Conservation (phyloP, 2,113 vertebrate species). For the Phoenicopterus ruber region DNA sequence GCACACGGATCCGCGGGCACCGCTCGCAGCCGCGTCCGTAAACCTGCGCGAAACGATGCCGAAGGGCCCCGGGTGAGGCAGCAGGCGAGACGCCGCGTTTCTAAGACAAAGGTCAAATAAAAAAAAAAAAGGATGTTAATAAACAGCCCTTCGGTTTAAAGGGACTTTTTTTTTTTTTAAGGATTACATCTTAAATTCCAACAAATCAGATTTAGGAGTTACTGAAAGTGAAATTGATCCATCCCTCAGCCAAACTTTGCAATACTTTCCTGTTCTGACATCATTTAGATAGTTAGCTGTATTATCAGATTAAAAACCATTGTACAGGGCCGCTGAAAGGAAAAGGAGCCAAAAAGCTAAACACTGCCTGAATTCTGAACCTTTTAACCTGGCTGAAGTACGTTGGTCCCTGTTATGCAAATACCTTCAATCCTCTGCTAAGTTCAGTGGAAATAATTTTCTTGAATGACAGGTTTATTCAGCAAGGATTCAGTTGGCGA, state of each 20-base stretch:
- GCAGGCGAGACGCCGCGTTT: neutral
- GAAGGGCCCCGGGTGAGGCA: neutral
- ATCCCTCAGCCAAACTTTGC: constrained; percentile 83
- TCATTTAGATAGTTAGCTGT: constrained; percentile 82
- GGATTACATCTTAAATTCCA: constrained; percentile 89
- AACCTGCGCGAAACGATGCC: neutral
- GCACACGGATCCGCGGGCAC: fast-evolving
- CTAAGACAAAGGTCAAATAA: constrained; percentile 78
- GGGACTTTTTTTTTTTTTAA: constrained; percentile 63
- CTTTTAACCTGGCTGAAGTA: constrained; percentile 88
- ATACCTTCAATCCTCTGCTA: constrained; percentile 83
- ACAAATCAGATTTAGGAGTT: constrained; percentile 88
- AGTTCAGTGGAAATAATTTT: constrained; percentile 89
- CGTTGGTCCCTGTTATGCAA: constrained; percentile 84
- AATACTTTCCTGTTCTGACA: constrained; percentile 82
- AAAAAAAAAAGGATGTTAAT: constrained; percentile 72
- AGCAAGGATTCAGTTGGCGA: constrained; percentile 83
- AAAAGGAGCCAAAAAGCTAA: constrained; percentile 80
- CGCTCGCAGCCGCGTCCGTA: fast-evolving
- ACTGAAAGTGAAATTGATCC: constrained; percentile 87
- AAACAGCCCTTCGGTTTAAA: constrained; percentile 77
- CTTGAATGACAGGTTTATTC: constrained; percentile 91
- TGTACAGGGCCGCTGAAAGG: constrained; percentile 78
- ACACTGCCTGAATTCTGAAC: constrained; percentile 82
- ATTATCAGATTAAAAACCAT: constrained; percentile 86